phyloP scores from a whole-genome alignment of 2,113 vertebrate species.

The Apistogramma diplotaenia region DNA sequence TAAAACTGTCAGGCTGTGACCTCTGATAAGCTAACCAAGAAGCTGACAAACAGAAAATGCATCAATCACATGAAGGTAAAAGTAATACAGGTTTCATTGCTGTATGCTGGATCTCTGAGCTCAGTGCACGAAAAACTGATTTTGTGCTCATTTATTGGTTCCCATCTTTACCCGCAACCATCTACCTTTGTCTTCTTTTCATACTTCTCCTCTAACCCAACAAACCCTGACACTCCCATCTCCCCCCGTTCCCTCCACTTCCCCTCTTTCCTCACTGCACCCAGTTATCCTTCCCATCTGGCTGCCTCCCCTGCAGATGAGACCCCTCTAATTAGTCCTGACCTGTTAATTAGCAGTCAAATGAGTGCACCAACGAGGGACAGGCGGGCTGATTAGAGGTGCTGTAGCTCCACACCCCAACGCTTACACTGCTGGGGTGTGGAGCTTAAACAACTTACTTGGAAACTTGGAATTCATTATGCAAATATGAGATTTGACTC shows the following conservation, averaged over 20 bases:
- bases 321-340: constrained; percentile 65
- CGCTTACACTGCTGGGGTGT: background rate
- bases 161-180: background rate
- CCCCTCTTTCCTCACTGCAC: background rate
- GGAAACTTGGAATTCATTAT: background rate
- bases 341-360: constrained; percentile 74
- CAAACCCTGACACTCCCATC: constrained; percentile 20
- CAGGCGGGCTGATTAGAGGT: constrained; percentile 47
- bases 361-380: constrained; percentile 60
- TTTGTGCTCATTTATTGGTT: background rate
- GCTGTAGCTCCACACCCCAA: constrained; percentile 15
- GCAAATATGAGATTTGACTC: background rate
- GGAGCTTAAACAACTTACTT: constrained; percentile 5
- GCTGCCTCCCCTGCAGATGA: constrained; percentile 66
- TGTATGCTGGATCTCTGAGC: background rate
- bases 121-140: accelerated
- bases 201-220: background rate
- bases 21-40: background rate
- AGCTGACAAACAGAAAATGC: background rate
- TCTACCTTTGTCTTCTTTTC: constrained; percentile 7
- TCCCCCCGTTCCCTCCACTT: background rate
- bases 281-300: constrained; percentile 56
- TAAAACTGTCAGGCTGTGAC: background rate
- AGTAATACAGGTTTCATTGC: background rate
- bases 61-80: background rate